Evolutionary conservation across 2,797 vertebrate genomes (phyloP).

Genomic region (Heteromormyrus szaboi): DNA sequence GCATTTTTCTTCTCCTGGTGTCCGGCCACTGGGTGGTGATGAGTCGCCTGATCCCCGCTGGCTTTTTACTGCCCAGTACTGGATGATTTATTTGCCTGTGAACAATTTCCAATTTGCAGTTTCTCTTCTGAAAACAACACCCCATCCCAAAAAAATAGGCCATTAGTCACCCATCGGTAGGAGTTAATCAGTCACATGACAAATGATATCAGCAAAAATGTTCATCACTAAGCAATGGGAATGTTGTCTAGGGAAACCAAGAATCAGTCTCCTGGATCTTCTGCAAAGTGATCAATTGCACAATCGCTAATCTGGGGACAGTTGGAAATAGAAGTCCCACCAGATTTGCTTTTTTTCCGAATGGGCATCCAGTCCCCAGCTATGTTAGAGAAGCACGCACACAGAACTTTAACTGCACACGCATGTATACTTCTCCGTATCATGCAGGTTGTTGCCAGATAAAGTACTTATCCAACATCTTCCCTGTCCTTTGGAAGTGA

Average conservation of each 20-base stretch:
- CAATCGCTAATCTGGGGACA: background rate
- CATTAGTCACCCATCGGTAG: background rate
- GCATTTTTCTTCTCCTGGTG: background rate
- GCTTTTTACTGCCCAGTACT: background rate
- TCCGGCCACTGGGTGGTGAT: background rate
- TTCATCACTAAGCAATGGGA: background rate
- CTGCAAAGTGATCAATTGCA: background rate
- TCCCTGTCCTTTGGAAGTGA: background rate
- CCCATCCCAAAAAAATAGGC: background rate
- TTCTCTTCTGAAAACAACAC: background rate
- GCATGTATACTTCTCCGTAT: background rate
- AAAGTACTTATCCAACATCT: background rate
- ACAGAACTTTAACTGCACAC: background rate
- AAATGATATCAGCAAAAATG: background rate
- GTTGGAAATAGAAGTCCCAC: background rate
- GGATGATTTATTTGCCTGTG: background rate
- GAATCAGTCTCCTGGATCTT: background rate
- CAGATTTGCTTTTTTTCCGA: background rate
- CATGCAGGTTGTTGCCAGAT: background rate
- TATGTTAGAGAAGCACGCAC: background rate
- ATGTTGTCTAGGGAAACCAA: background rate
- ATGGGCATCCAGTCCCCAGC: background rate
- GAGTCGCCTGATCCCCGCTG: background rate
- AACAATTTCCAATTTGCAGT: constrained; percentile 3
- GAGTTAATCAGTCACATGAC: background rate